These are phyloP conservation scores for Drosophila parabipectinata DNA, from an alignment of 1,140 invertebrate genomes.

Conservation along the genomic window DNA sequence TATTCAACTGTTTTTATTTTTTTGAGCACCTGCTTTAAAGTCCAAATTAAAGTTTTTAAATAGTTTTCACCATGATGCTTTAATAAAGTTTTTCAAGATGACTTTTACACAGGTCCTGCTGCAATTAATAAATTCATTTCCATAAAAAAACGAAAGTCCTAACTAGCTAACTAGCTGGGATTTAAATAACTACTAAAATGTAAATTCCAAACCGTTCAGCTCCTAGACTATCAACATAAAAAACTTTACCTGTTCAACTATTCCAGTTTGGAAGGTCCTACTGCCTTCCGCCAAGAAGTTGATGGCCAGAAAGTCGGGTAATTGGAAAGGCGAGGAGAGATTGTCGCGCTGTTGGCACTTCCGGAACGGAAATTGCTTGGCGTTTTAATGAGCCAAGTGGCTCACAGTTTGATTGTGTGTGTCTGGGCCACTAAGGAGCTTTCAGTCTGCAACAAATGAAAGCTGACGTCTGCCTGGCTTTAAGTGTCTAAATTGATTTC, in stretches of 20 bases:
- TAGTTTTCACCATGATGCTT: too few relatives aligned
- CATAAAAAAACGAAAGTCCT: background rate
- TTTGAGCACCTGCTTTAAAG: background rate
- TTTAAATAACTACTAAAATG: slow-evolving; percentile 10
- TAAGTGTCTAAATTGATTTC: slow-evolving; percentile 56
- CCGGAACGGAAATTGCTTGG: slow-evolving; percentile 63
- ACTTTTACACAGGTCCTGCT: too few relatives aligned
- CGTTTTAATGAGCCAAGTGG: slow-evolving; percentile 68
- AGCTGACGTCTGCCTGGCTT: slow-evolving; percentile 33
- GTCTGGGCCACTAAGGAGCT: slow-evolving; percentile 24
- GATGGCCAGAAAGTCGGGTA: background rate
- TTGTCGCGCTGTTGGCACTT: slow-evolving; percentile 56
- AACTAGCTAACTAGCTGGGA: background rate
- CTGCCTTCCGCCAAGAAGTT: background rate
- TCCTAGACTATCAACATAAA: slow-evolving; percentile 12
- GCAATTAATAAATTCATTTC: background rate
- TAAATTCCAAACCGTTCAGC: slow-evolving; percentile 15
- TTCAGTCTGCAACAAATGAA: slow-evolving; percentile 38
- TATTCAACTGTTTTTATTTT: background rate
- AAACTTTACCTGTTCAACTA: slow-evolving; percentile 19
- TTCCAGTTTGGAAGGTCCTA: background rate
- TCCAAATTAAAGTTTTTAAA: too few relatives aligned
- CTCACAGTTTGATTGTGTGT: slow-evolving; percentile 13
- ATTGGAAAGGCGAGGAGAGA: slow-evolving; percentile 12
- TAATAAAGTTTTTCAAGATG: too few relatives aligned